Base-by-base conservation (phyloP, 2,113 vertebrate genomes). In the Rhinopithecus roxellana region DNA sequence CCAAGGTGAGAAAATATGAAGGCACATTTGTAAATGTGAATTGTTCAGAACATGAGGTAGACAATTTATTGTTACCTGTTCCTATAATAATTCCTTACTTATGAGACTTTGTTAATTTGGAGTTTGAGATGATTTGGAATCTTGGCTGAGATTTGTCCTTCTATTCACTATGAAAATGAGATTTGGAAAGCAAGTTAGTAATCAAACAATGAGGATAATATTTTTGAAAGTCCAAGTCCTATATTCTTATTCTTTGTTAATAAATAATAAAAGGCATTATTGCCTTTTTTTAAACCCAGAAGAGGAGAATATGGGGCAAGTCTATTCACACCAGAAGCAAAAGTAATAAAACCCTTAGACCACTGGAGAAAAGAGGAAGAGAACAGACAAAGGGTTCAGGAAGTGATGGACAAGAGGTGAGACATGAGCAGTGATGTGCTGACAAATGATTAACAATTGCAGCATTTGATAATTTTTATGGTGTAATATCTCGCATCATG, bases 41-140 rank as follows among this genome's bases (percentile, higher is more conserved):
- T 97, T 92, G 70, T 59, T 98, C 70, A 94, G 27, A 94, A 55
- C 4, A 82, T 32, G 59, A 70, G 38, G 57, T 67, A 72, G 57
- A 89, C 30, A 74, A 87, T 72, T 61, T 93, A 83, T 90, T 80
- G 2, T 40, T 79, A 48, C 67, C 78, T 79, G 32, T 82, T 93
- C 14, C 45, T 93, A 2, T 50, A 84, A 64, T 85, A 96, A 96
- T 59, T 93, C 35, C 30, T 91, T 30, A 50, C 30, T 52, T 85
- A 89, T 81, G 64, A 40, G 83, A 70, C 12, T 6, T 32, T 83
- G 27, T 92, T 93, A 83, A 97, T 59, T 80, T 92, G 30, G 38
- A 82, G 38, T 74, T 96, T 85, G 50, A 3, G 12, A 72, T 86
- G 40, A 79, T 82, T 55, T 79, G 27, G 17, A 93, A 43, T 77